A percentile compares a stretch with the other conserved stretches of the same genome.
These are phyloP conservation scores for Blomia tropicalis DNA, from an alignment of 2,888 invertebrate genomes.

Conservation along the genomic window DNA sequence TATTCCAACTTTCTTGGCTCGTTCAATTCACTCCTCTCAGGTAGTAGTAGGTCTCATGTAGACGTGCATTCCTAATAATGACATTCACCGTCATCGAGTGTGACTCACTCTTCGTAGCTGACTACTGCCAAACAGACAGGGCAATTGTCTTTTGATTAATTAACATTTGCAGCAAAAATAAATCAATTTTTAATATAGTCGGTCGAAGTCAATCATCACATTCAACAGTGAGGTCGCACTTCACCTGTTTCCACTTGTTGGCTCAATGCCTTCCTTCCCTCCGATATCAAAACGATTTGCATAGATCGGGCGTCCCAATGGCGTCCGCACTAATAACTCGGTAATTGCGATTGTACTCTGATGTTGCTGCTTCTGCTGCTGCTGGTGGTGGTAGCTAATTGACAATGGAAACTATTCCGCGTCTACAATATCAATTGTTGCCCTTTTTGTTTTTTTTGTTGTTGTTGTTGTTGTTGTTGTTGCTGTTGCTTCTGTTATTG, in stretches of 20 bases:
- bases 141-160: constrained; percentile 14
- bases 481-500: neutral
- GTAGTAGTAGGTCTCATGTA: neutral
- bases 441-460: neutral
- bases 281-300: constrained; percentile 8
- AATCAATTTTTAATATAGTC: constrained; percentile 11
- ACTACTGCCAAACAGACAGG: neutral
- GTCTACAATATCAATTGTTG: neutral
- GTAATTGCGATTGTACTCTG: neutral
- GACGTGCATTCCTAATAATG: neutral
- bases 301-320: neutral
- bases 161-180: constrained; percentile 9
- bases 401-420: neutral
- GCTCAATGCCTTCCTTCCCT: no score
- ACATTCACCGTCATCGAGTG: neutral
- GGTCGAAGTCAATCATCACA: neutral
- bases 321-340: neutral
- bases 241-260: no score
- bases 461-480: neutral
- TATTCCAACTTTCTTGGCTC: no score
- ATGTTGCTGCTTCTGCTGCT: no score
- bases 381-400: neutral
- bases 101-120: neutral
- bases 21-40: no score
- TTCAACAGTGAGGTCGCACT: no score